Evolutionary conservation across 2,797 vertebrate genomes (phyloP), one percentile per base, ranked within the genome.

Genomic region (Eupleurogrammus muticus): DNA sequence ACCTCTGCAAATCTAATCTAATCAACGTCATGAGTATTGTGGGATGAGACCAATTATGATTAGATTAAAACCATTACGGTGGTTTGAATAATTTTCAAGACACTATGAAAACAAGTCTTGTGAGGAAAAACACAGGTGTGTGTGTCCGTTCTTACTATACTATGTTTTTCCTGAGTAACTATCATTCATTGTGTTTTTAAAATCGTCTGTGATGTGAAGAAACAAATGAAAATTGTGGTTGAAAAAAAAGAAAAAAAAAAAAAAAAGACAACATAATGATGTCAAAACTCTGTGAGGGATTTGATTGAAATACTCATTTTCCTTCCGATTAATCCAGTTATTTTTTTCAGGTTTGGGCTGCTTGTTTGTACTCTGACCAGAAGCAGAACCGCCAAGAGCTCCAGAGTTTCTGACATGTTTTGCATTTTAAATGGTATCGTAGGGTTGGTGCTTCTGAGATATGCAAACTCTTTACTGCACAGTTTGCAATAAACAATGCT

Each of bases 1-100:
- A 86, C 84, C 75, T 84, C 81, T 75, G 62, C 59, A 81, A 76
- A 87, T 82, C 79, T 76, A 79, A 88, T 82, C 83, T 70, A 80
- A 81, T 85, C 79, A 83, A 81, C 74, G 38, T 64, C 80, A 61
- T 66, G 69, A 82, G 80, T 73, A 82, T 60, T 70, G 53, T 62
- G 74, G 67, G 63, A 61, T 54, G 83, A 76, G 63, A 68, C 54
- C 63, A 64, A 79, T 80, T 80, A 83, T 81, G 60, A 85, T 50
- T 67, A 80, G 82, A 91, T 79, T 83, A 84, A 86, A 87, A 72
- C 59, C 73, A 80, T 84, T 71, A 80, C 38, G 70, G 59, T 16
- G 68, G 54, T 62, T 72, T 77, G 56, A 81, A 82, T 85, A 4
- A 35, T 77, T 80, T 66, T 53, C 54, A 21, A 64, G 64, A 21